Conservation (phyloP, 2,113 vertebrate genomes). For the Promerops cafer region DNA sequence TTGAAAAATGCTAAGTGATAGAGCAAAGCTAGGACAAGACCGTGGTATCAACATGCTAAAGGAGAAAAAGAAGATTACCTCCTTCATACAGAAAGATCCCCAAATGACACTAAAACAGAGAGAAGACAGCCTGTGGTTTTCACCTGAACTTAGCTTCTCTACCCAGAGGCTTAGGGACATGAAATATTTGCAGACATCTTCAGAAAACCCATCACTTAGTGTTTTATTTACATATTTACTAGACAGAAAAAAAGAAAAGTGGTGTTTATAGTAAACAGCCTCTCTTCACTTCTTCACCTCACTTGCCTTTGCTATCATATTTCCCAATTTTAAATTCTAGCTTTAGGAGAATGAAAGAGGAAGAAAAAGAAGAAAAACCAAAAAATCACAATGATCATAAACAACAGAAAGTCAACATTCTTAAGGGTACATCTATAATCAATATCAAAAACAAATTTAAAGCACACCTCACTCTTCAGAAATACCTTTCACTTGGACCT, state of each 20-base stretch:
- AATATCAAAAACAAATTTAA: neutral
- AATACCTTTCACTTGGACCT: constrained; percentile 85
- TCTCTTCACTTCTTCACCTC: neutral
- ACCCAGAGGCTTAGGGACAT: neutral
- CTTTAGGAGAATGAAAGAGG: neutral
- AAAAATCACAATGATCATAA: neutral
- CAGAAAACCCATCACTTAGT: neutral
- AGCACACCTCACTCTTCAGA: constrained; percentile 40
- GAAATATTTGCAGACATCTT: neutral
- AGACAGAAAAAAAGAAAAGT: neutral
- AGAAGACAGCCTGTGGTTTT: neutral
- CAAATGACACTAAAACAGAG: neutral
- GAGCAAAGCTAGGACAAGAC: neutral
- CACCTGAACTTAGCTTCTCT: neutral
- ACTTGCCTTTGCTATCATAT: neutral
- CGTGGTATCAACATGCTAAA: neutral
- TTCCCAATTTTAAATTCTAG: neutral
- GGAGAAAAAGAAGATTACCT: neutral
- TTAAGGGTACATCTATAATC: neutral
- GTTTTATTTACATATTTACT: constrained; percentile 22
- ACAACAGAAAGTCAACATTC: neutral
- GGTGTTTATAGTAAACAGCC: neutral
- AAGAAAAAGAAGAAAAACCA: neutral
- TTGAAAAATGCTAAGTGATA: neutral
- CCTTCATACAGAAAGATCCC: neutral